These are phyloP conservation scores for Diglossa cyanea DNA, from an alignment of 2,797 vertebrate genomes.

Conservation along the genomic window DNA sequence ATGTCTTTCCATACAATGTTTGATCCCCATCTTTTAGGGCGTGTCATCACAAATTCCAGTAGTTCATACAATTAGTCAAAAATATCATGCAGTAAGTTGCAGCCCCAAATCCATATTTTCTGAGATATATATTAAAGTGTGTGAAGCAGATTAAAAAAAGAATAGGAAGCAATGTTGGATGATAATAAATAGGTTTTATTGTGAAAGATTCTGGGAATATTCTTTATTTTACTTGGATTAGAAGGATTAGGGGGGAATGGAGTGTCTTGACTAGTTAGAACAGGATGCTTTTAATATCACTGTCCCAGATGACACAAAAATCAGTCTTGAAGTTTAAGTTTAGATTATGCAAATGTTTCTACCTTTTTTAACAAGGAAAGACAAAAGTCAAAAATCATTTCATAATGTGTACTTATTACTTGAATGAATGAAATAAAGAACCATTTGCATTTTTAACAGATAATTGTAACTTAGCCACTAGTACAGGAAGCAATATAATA, in stretches of 20 bases:
- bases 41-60: rapidly evolving
- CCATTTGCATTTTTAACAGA: rapidly evolving
- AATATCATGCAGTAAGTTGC: background rate
- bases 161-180: background rate
- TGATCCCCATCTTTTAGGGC: background rate
- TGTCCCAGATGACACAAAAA: background rate
- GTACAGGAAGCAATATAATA: background rate
- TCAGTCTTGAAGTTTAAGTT: background rate
- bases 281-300: background rate
- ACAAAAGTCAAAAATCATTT: background rate
- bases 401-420: background rate
- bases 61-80: background rate
- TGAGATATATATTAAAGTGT: background rate
- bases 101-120: background rate
- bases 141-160: background rate
- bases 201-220: background rate
- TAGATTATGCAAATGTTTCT: background rate
- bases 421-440: background rate
- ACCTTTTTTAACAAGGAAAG: background rate
- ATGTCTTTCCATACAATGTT: background rate
- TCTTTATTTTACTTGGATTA: background rate
- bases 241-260: background rate
- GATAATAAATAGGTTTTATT: background rate
- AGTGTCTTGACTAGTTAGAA: background rate
- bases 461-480: background rate